Evolutionary conservation across 30 jellyfish, hydroid and myxozoan genomes (phyloP).

Genomic region (Pseudorhiza aurosa): DNA sequence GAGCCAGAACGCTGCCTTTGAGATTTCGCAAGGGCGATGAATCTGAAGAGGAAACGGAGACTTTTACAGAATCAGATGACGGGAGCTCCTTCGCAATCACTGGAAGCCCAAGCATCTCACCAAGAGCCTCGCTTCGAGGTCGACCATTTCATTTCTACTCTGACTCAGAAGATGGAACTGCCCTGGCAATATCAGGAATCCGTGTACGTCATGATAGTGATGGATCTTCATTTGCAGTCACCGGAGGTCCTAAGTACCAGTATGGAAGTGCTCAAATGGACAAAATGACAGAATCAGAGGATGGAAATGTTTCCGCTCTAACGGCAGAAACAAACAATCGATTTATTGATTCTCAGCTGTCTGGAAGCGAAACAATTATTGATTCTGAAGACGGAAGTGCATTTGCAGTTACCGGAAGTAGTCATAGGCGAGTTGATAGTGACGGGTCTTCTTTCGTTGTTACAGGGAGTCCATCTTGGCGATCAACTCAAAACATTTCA

Average conservation of each 20-base stretch:
- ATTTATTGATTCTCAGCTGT: constrained; percentile 3
- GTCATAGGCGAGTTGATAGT: constrained; percentile 14
- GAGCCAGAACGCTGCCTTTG: background rate
- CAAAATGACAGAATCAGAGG: constrained; percentile 24
- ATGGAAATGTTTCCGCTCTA: background rate
- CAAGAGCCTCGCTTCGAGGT: constrained; percentile 32
- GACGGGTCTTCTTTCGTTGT: constrained; percentile 52
- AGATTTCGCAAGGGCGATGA: background rate
- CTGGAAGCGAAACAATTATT: constrained; percentile 10
- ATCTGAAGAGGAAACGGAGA: constrained; percentile 27
- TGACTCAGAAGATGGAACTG: constrained; percentile 30
- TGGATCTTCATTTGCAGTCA: constrained; percentile 24
- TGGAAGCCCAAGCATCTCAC: constrained; percentile 34
- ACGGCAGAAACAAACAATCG: background rate
- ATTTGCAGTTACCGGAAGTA: constrained; percentile 44
- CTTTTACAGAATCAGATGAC: constrained; percentile 34
- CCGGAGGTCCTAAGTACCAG: constrained; percentile 13
- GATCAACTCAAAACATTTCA: background rate
- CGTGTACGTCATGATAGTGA: background rate
- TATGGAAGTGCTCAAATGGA: constrained; percentile 3
- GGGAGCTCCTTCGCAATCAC: constrained; percentile 44
- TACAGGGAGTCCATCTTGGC: constrained; percentile 26
- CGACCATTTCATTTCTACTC: background rate
- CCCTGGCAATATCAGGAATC: constrained; percentile 11
- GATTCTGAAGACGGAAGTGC: constrained; percentile 43